phyloP scores from a whole-genome alignment of 2,888 invertebrate genomes.

The Drosophila leonis region DNA sequence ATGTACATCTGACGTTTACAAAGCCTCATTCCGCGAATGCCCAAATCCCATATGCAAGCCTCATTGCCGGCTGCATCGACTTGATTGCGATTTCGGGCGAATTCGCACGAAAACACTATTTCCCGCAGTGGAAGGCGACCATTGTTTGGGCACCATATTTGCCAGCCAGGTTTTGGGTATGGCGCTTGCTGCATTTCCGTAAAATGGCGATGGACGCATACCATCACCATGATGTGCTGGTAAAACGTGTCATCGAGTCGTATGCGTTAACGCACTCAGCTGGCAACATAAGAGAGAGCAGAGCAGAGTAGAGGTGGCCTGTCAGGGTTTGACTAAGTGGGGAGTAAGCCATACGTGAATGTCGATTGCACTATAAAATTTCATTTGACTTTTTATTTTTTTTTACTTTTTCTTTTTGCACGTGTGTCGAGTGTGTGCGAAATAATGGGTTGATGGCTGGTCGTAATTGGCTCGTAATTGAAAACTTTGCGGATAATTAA shows the following conservation, averaged over 20 bases:
- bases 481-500: conserved; percentile 80
- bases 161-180: conserved; percentile 49
- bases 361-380: conserved; percentile 60
- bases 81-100: conserved; percentile 57
- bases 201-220: conserved; percentile 68
- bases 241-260: conserved; percentile 73
- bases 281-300: neutral
- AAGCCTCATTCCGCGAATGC: neutral
- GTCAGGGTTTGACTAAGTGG: neutral
- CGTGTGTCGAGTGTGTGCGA: conserved; percentile 15
- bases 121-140: conserved; percentile 31
- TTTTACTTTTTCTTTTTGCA: neutral
- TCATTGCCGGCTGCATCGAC: conserved; percentile 13
- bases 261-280: conserved; percentile 30
- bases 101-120: conserved; percentile 70
- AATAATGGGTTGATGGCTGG: conserved; percentile 49
- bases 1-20: neutral
- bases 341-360: conserved; percentile 3
- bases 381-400: conserved; percentile 40
- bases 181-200: conserved; percentile 60
- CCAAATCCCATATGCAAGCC: neutral
- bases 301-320: neutral
- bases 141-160: conserved; percentile 67
- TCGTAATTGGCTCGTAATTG: conserved; percentile 77
- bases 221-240: conserved; percentile 74